Evolutionary conservation across 1,140 invertebrate species (phyloP).

Genomic region (Microvelia longipes): DNA sequence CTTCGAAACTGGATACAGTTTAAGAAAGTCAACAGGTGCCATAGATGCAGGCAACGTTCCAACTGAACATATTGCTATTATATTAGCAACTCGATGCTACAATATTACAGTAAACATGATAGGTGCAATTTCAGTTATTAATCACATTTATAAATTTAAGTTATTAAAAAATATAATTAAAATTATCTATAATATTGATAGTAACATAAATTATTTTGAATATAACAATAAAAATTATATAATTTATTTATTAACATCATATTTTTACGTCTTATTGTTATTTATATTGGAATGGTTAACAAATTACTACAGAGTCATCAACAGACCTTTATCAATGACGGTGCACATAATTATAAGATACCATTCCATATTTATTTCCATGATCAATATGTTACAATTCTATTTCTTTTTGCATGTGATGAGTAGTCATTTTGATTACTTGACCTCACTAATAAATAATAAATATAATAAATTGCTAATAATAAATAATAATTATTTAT

Average conservation of each 20-base stretch:
- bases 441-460: neutral
- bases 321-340: neutral
- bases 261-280: neutral
- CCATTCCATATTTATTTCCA: neutral
- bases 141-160: neutral
- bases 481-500: neutral
- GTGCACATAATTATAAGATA: neutral
- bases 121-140: neutral
- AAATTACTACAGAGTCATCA: neutral
- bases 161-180: neutral
- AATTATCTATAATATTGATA: neutral
- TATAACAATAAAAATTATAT: neutral
- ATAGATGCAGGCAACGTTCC: neutral
- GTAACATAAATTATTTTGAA: neutral
- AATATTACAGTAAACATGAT: neutral
- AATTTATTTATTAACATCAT: neutral
- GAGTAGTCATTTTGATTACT: neutral
- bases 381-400: neutral
- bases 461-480: neutral
- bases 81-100: neutral
- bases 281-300: neutral
- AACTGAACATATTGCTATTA: neutral
- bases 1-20: no score
- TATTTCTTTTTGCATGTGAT: neutral
- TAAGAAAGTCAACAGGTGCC: no score